Evolutionary conservation across 2,888 invertebrate species (phyloP).

Genomic region (Galerucella pusilla): DNA sequence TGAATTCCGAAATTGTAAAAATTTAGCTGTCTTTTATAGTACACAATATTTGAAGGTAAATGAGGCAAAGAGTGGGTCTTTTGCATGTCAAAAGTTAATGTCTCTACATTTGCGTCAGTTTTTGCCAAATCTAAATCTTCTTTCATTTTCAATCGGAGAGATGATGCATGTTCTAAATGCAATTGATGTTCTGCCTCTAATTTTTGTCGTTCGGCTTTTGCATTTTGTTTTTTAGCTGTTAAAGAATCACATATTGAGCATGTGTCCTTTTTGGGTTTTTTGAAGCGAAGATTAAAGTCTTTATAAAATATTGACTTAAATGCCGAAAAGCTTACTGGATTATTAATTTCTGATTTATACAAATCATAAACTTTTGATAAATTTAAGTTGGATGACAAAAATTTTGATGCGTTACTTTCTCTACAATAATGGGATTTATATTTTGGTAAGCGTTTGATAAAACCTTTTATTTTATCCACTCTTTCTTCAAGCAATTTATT

Average conservation of each 20-base stretch:
- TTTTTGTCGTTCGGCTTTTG: constrained; percentile 7
- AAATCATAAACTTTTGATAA: not conserved
- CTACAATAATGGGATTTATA: too few species aligned
- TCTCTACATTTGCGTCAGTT: constrained; percentile 19
- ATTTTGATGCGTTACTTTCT: not conserved
- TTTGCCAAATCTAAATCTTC: constrained; percentile 14
- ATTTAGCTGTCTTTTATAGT: constrained; percentile 23
- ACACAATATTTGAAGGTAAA: constrained; percentile 20
- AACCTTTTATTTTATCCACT: too few species aligned
- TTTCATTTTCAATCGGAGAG: constrained; percentile 18
- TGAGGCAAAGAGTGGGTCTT: constrained; percentile 11
- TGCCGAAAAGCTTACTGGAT: constrained; percentile 1
- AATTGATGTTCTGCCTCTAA: constrained; percentile 9
- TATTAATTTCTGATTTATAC: constrained; percentile 2
- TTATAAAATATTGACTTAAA: constrained; percentile 22
- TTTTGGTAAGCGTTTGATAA: too few species aligned
- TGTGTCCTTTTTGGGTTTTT: constrained; percentile 22
- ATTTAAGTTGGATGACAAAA: not conserved
- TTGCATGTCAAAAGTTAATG: too few species aligned
- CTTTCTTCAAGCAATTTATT: too few species aligned
- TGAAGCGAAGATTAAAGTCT: constrained; percentile 14
- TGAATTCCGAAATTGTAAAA: constrained; percentile 25
- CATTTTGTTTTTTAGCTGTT: not conserved
- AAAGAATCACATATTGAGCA: not conserved
- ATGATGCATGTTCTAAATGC: constrained; percentile 21